These are phyloP conservation scores for Gulo gulo DNA, from an alignment of 2,113 vertebrate genomes.

Conservation along the genomic window DNA sequence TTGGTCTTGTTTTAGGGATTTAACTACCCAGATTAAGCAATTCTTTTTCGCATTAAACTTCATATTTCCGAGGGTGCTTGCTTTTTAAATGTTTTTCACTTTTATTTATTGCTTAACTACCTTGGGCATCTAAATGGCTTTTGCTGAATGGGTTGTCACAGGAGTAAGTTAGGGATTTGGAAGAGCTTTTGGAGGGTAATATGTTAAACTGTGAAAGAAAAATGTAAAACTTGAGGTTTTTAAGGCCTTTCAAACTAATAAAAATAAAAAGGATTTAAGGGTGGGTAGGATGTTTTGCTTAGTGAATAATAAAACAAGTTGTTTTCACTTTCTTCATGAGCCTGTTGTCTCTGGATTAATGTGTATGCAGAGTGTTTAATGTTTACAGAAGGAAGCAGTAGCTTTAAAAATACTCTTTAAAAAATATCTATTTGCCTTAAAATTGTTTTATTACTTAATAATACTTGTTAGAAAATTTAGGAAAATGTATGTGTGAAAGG, in stretches of 20 bases:
- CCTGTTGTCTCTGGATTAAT: not conserved
- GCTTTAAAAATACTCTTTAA: constrained; percentile 32
- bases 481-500: not conserved
- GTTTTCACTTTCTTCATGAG: not conserved
- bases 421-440: not conserved
- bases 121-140: not conserved
- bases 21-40: not conserved
- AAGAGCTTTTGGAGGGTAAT: constrained; percentile 37
- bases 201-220: not conserved
- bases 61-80: constrained; percentile 22
- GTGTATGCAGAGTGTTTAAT: not conserved
- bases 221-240: not conserved
- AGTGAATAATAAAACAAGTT: constrained; percentile 16
- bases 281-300: not conserved
- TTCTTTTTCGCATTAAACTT: constrained; percentile 42
- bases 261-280: not conserved
- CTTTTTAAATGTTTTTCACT: not conserved
- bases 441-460: constrained; percentile 1
- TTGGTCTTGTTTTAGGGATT: constrained; percentile 17
- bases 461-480: constrained; percentile 24
- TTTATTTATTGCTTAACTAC: constrained; percentile 34
- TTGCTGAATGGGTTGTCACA: constrained; percentile 12
- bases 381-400: constrained; percentile 16
- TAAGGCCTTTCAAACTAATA: not conserved
- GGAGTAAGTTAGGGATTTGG: constrained; percentile 18